A percentile compares a stretch with the other conserved stretches of the same genome.
Conservation (phyloP, 2,888 invertebrate genomes). For the Chrysomela aeneicollis region DNA sequence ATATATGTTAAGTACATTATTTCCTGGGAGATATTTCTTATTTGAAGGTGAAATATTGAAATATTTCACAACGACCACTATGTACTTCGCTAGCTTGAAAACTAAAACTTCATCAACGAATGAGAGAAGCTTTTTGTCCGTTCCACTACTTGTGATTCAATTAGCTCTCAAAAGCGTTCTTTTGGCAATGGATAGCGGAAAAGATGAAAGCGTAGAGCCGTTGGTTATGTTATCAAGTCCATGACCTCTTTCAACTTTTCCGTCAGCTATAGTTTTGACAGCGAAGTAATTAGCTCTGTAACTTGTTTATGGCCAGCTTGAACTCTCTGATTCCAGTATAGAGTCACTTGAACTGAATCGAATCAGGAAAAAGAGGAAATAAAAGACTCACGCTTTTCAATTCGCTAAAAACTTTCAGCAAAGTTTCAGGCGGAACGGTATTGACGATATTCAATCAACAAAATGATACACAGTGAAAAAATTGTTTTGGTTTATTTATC, state of each 20-base stretch:
- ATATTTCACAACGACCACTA: no score
- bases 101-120: neutral
- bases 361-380: neutral
- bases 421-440: neutral
- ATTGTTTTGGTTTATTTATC: no score
- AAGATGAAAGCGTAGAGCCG: neutral
- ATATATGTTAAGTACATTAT: no score
- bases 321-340: neutral
- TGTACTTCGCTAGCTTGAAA: neutral
- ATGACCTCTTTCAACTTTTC: neutral
- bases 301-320: slow-evolving; percentile 1
- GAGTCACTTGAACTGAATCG: neutral
- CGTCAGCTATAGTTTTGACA: neutral
- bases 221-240: neutral
- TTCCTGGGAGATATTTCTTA: no score
- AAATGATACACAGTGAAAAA: no score
- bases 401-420: neutral
- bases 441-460: no score
- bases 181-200: neutral
- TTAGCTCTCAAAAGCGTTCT: neutral
- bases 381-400: neutral
- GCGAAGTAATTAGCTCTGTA: slow-evolving; percentile 4
- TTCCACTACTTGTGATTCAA: neutral
- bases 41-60: no score
- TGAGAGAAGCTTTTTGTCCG: neutral